These are phyloP conservation scores for Tenthredo mesomela DNA, from an alignment of 2,888 invertebrate species.

Conservation along the genomic window DNA sequence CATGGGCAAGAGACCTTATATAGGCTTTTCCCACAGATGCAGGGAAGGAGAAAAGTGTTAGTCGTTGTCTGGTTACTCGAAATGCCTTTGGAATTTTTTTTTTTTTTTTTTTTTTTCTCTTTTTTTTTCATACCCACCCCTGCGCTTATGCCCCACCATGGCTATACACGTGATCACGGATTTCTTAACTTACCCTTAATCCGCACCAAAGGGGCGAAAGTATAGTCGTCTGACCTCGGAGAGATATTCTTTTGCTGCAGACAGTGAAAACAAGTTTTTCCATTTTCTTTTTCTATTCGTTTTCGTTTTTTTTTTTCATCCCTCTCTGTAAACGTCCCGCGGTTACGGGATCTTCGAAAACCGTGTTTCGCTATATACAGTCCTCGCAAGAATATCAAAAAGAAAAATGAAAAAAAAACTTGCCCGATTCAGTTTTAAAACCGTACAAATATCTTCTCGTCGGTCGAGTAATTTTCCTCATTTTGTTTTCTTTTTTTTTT, in stretches of 20 bases:
- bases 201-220: not conserved
- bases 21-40: not conserved
- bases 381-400: not conserved
- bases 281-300: not conserved
- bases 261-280: not conserved
- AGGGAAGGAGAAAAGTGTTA: not conserved
- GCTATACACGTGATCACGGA: not conserved
- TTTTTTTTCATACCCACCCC: not conserved
- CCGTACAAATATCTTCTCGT: not conserved
- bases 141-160: too few relatives aligned
- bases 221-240: not conserved
- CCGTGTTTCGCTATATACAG: not conserved
- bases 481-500: not conserved
- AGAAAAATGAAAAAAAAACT: not conserved
- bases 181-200: conserved; percentile 9
- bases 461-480: not conserved
- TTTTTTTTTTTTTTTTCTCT: not conserved
- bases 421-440: not conserved
- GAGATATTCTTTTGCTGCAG: not conserved
- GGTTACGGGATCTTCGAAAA: not conserved
- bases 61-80: not conserved
- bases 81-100: not conserved
- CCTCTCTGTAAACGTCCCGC: not conserved
- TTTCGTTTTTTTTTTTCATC: not conserved
- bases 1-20: not conserved